These are phyloP conservation scores for Anas georgica DNA, from an alignment of 2,797 vertebrate species.

Conservation along the genomic window DNA sequence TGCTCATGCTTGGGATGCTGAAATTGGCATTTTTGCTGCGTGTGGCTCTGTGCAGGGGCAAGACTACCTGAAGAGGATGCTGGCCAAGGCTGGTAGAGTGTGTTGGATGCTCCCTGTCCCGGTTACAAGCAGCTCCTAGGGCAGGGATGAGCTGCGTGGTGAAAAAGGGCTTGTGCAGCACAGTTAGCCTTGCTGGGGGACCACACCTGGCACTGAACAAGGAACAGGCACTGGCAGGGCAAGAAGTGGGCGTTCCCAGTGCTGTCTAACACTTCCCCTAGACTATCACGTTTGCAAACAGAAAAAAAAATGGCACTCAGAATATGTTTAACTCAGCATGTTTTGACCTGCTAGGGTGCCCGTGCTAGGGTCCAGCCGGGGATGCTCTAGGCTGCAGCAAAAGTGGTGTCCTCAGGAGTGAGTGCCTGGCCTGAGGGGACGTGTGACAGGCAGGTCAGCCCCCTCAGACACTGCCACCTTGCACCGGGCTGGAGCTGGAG, in stretches of 20 bases:
- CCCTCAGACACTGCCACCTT: background rate
- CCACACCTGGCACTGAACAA: background rate
- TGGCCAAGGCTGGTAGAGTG: background rate
- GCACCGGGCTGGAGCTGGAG: background rate
- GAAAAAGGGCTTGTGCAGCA: background rate
- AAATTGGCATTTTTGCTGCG: background rate
- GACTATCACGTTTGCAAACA: background rate
- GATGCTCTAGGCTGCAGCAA: background rate
- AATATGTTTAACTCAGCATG: background rate
- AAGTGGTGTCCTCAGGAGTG: fast-evolving
- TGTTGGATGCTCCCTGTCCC: background rate
- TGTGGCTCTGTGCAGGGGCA: background rate
- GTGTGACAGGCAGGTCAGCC: fast-evolving
- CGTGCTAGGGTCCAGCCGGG: background rate
- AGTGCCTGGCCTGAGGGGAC: background rate
- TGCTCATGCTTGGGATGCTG: background rate
- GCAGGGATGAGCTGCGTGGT: background rate
- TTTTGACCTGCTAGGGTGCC: background rate
- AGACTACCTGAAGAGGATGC: background rate
- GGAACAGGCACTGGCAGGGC: background rate
- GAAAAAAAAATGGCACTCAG: background rate
- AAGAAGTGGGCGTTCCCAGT: background rate
- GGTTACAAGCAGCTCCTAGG: background rate
- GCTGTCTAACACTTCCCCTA: background rate
- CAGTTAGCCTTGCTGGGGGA: background rate